A percentile compares a stretch with the other conserved stretches of the same genome.
phyloP scores from a whole-genome alignment of 1,140 invertebrate species.

The Anastrepha ludens region DNA sequence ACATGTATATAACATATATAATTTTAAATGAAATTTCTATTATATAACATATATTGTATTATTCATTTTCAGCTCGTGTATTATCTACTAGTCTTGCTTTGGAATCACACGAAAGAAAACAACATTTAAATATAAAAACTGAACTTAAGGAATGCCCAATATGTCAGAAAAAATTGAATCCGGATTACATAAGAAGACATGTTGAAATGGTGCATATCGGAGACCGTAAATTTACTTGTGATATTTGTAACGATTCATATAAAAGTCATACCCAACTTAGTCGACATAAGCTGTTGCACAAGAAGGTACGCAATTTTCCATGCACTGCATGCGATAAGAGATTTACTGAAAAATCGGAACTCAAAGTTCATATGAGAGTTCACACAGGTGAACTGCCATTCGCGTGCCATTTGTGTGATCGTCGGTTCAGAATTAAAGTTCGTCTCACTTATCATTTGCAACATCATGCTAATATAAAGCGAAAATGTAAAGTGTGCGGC shows the following conservation, averaged over 20 bases:
- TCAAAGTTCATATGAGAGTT: slow-evolving; percentile 95
- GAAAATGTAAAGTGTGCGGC: slow-evolving; percentile 83
- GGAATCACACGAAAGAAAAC: neutral
- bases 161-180: neutral
- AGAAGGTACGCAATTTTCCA: neutral
- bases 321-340: slow-evolving; percentile 30
- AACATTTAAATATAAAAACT: neutral
- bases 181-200: neutral
- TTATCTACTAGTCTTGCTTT: neutral
- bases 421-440: slow-evolving; percentile 65
- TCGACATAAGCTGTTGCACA: neutral
- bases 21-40: too few relatives aligned
- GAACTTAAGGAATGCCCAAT: slow-evolving; percentile 2
- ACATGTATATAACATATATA: too few relatives aligned
- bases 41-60: too few relatives aligned
- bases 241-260: neutral
- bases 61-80: neutral
- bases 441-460: slow-evolving; percentile 77
- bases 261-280: neutral
- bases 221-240: neutral
- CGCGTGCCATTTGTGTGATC: slow-evolving; percentile 64
- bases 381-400: slow-evolving; percentile 98
- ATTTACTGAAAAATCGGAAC: slow-evolving; percentile 80
- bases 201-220: neutral
- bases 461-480: slow-evolving; percentile 87